Conservation (phyloP, 2,888 invertebrate species). For the Neocrepidodera transversa region DNA sequence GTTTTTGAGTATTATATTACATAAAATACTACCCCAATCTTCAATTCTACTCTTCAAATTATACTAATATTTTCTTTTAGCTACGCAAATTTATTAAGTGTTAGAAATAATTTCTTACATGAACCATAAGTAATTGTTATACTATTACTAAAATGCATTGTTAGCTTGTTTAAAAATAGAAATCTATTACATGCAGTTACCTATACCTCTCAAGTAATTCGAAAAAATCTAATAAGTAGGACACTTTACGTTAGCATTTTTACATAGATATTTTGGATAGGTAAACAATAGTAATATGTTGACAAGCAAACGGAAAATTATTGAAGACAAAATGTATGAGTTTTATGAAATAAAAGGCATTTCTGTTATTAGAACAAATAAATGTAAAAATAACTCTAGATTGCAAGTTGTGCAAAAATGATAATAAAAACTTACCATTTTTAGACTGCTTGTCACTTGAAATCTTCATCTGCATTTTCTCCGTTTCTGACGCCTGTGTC, state of each 20-base stretch:
- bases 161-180: not conserved
- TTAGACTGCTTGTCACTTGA: conserved; percentile 48
- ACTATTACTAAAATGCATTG: not conserved
- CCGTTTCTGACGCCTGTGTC: conserved; percentile 49
- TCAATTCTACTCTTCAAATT: no score
- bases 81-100: no score
- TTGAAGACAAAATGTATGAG: no score
- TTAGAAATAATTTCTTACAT: no score
- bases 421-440: conserved; percentile 46
- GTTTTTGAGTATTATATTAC: no score
- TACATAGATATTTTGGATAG: not conserved
- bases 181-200: not conserved
- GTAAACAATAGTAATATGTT: not conserved
- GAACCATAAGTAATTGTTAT: no score
- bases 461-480: conserved; percentile 46
- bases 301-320: no score
- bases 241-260: not conserved
- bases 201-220: not conserved
- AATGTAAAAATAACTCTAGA: not conserved
- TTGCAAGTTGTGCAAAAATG: not conserved
- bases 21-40: no score
- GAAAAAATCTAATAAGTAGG: not conserved
- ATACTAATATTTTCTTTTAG: no score
- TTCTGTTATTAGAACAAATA: no score
- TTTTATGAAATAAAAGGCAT: no score